A percentile compares a stretch with the other conserved stretches of the same genome.
These are phyloP conservation scores for Lonchura striata DNA, from an alignment of 2,113 vertebrate species.

Conservation along the genomic window DNA sequence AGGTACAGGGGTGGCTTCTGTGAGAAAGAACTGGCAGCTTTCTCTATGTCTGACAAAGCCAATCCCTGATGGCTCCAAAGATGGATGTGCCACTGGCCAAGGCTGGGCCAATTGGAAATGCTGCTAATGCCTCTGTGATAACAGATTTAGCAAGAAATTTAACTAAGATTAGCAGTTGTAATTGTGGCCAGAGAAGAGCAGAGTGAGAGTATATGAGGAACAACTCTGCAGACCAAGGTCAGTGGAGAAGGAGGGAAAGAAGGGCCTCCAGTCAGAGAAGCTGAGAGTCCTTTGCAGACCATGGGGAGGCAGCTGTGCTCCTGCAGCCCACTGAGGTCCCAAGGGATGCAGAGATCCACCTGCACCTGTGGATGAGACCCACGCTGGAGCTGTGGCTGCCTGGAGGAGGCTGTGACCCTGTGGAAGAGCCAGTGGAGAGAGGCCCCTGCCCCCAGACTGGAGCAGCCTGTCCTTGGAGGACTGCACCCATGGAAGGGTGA, in stretches of 20 bases:
- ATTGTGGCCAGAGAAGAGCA: neutral
- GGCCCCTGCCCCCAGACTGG: neutral
- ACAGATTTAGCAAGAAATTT: neutral
- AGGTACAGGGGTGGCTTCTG: neutral
- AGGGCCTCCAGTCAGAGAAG: rapidly evolving
- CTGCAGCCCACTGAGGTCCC: rapidly evolving
- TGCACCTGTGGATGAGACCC: neutral
- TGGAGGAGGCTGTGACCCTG: neutral
- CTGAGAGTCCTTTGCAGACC: neutral
- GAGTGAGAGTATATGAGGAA: neutral
- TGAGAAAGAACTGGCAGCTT: neutral
- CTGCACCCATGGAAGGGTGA: no score
- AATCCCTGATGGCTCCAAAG: neutral
- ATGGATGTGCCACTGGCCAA: neutral
- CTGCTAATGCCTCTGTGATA: neutral
- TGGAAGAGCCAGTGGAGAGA: neutral
- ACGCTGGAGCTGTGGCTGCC: rapidly evolving
- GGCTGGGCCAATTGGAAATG: neutral
- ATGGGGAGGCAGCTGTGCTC: neutral
- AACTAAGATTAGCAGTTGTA: neutral
- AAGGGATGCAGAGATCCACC: neutral
- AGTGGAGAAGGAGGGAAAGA: neutral
- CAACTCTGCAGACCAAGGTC: neutral
- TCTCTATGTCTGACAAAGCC: rapidly evolving
- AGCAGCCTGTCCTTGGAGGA: neutral